A percentile compares a stretch with the other conserved stretches of the same genome.
Evolutionary conservation across 2,888 invertebrate species (phyloP).

Genomic region (Pasiphila rectangulata): DNA sequence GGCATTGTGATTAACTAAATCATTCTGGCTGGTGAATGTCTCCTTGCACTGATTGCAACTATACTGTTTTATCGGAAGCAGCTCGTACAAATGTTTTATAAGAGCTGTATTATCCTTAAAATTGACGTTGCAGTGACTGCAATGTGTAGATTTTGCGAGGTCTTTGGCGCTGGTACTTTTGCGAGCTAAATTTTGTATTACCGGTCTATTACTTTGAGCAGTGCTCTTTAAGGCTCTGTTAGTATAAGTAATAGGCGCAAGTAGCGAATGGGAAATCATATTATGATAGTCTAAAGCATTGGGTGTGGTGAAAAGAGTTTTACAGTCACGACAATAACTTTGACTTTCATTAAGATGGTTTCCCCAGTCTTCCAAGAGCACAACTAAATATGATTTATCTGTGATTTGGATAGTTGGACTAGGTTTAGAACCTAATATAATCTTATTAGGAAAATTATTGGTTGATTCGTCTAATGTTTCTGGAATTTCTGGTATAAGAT

Average conservation of each 20-base stretch:
- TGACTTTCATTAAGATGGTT: slow-evolving; percentile 31
- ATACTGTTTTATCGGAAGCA: slow-evolving; percentile 39
- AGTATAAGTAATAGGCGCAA: slow-evolving; percentile 31
- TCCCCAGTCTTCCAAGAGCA: slow-evolving; percentile 49
- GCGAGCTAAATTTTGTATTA: slow-evolving; percentile 11
- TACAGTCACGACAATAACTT: slow-evolving; percentile 46
- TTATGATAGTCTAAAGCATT: slow-evolving; percentile 53
- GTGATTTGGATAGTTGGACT: slow-evolving; percentile 4
- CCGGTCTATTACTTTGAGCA: slow-evolving; percentile 10
- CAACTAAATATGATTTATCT: slow-evolving; percentile 16
- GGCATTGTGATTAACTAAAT: slow-evolving; percentile 18
- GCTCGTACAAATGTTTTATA: slow-evolving; percentile 50
- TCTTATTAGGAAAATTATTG: slow-evolving; percentile 31
- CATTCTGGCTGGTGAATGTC: slow-evolving; percentile 14
- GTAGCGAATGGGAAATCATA: slow-evolving; percentile 48
- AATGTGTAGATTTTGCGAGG: slow-evolving; percentile 25
- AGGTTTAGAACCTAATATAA: slow-evolving; percentile 42
- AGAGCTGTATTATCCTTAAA: slow-evolving; percentile 43
- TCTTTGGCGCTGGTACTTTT: slow-evolving; percentile 20
- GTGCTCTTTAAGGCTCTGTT: slow-evolving; percentile 36
- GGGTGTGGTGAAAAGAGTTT: slow-evolving; percentile 48
- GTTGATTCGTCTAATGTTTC: slow-evolving; percentile 5
- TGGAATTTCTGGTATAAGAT: background rate
- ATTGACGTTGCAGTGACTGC: slow-evolving; percentile 48
- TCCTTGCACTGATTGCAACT: slow-evolving; percentile 26